phyloP scores from a whole-genome alignment of 2,797 vertebrate genomes.

The Oreonectes daqikongensis region DNA sequence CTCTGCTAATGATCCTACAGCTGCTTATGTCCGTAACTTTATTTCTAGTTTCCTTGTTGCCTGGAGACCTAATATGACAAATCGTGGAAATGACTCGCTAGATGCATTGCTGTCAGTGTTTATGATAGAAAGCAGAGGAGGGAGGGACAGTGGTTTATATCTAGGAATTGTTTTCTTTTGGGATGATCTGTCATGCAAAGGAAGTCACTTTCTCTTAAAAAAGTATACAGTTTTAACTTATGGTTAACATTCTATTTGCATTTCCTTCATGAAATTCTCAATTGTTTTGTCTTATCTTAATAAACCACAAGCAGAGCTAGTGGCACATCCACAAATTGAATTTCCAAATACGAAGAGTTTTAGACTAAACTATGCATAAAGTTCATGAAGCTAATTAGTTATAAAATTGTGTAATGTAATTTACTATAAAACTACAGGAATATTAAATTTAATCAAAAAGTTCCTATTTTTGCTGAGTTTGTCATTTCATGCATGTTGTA shows the following conservation, averaged over 20 bases:
- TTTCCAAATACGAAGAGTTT: neutral
- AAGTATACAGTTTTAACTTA: constrained; percentile 12
- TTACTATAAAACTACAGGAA: neutral
- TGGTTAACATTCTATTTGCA: constrained; percentile 14
- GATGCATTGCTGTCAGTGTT: constrained; percentile 8
- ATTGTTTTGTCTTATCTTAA: constrained; percentile 3
- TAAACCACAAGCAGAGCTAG: neutral
- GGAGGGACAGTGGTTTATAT: constrained; percentile 2
- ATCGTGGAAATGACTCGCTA: neutral
- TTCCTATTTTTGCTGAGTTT: neutral
- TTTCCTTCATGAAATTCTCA: neutral
- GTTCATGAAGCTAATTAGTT: too few species aligned
- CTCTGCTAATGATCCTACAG: constrained; percentile 34
- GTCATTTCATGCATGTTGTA: constrained; percentile 13
- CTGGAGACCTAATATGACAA: constrained; percentile 39
- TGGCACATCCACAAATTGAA: neutral
- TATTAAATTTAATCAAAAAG: neutral
- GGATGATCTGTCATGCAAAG: too few species aligned
- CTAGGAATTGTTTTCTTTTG: constrained; percentile 8
- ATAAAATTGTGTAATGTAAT: too few species aligned
- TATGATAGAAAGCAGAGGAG: neutral
- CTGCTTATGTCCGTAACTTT: neutral
- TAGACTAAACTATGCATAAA: neutral
- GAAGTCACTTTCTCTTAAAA: too few species aligned
- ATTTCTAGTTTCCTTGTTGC: constrained; percentile 39